A percentile compares a stretch with the other conserved stretches of the same genome.
These are phyloP conservation scores for Lepas anatifera DNA, from an alignment of 2,888 invertebrate species.

Conservation along the genomic window DNA sequence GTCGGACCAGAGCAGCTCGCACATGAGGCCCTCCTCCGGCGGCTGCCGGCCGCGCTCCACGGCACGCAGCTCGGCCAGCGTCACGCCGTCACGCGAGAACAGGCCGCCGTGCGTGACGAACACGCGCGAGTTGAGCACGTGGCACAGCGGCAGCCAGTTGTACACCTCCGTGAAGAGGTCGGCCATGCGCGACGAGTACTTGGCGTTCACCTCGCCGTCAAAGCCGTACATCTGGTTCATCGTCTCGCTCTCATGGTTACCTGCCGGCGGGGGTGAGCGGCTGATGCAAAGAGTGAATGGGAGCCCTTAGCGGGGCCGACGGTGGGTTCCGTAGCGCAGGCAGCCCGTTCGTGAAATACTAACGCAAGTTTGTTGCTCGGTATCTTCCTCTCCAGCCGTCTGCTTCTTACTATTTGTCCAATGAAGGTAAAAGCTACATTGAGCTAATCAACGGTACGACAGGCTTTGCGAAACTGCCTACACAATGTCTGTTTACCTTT, in stretches of 20 bases:
- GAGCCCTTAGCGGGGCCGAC: too few species aligned
- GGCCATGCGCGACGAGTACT: slow-evolving; percentile 90
- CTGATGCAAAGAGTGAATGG: too few species aligned
- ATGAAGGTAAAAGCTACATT: too few species aligned
- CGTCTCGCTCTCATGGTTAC: slow-evolving; percentile 46
- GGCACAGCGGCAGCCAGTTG: slow-evolving; percentile 91
- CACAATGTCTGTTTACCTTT: too few species aligned
- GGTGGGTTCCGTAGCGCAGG: too few species aligned
- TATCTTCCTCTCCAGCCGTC: too few species aligned
- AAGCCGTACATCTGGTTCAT: slow-evolving; percentile 99
- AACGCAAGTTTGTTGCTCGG: too few species aligned
- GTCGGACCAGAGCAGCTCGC: slow-evolving; percentile 97
- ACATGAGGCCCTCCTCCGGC: slow-evolving; percentile 94
- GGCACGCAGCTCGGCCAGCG: slow-evolving; percentile 77
- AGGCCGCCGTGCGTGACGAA: slow-evolving; percentile 95
- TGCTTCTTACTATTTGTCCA: too few species aligned
- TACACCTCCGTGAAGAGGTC: slow-evolving; percentile 97
- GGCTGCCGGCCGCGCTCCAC: slow-evolving; percentile 91
- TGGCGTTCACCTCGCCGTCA: slow-evolving; percentile 93
- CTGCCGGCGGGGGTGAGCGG: slow-evolving; percentile 13
- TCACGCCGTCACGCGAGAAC: slow-evolving; percentile 79
- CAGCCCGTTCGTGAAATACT: too few species aligned
- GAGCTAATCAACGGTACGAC: too few species aligned
- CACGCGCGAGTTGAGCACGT: slow-evolving; percentile 77
- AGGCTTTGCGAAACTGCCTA: too few species aligned